Conservation (phyloP, 2,888 invertebrate species). For the Ellobium chinense region DNA sequence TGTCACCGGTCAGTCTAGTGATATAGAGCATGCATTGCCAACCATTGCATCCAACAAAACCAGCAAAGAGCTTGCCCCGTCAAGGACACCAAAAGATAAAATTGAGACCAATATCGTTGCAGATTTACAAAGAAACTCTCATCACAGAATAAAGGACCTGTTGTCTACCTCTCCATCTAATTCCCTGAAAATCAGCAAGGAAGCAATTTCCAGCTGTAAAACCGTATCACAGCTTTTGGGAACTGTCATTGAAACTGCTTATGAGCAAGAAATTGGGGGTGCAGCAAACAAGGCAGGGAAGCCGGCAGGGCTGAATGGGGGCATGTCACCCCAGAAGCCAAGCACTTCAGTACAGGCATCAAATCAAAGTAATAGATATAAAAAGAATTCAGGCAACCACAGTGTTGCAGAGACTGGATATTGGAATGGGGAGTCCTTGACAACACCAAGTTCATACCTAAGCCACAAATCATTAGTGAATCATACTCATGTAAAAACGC, state of each 20-base stretch:
- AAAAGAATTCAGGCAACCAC: neutral
- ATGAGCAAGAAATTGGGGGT: neutral
- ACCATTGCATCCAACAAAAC: neutral
- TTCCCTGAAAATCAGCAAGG: neutral
- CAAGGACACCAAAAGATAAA: neutral
- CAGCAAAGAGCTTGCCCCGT: neutral
- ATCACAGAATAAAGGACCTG: conserved; percentile 11
- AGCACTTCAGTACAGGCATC: neutral
- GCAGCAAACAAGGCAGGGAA: neutral
- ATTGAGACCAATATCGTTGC: neutral
- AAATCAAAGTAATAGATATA: neutral
- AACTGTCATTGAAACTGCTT: conserved; percentile 31
- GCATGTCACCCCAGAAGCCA: neutral
- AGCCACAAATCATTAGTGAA: neutral
- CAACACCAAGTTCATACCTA: neutral
- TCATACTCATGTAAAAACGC: neutral
- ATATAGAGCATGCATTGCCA: neutral
- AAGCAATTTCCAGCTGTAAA: conserved; percentile 11
- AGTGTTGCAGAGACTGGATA: neutral
- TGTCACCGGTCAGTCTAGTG: too few species aligned
- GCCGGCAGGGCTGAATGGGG: neutral
- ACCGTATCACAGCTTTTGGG: conserved; percentile 35
- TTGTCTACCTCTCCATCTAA: neutral
- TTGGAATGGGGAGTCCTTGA: too few species aligned
- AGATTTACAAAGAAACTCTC: neutral